Conservation (phyloP, 2,888 invertebrate genomes). For the Eupeodes latifasciatus region DNA sequence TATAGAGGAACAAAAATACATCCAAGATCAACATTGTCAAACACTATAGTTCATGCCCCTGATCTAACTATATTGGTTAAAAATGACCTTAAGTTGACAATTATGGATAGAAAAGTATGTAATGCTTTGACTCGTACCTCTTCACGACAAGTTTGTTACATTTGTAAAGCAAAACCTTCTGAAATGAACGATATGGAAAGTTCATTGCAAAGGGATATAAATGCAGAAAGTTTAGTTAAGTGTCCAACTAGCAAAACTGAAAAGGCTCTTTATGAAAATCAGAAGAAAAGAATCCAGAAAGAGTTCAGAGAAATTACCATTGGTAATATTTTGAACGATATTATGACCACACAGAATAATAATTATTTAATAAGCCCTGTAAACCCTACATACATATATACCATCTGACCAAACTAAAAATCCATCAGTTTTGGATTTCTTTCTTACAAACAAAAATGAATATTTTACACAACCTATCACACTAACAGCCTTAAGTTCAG, state of each 20-base stretch:
- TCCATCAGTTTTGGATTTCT: too few species aligned
- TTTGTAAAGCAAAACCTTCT: neutral
- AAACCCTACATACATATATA: too few species aligned
- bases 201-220: conserved; percentile 16
- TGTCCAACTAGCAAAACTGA: neutral
- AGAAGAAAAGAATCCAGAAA: neutral
- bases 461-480: too few species aligned
- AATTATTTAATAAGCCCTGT: too few species aligned
- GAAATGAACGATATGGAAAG: conserved; percentile 23
- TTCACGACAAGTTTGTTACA: neutral
- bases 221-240: conserved; percentile 3
- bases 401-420: too few species aligned
- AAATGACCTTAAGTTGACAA: neutral
- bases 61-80: neutral
- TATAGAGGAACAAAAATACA: too few species aligned
- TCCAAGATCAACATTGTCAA: conserved; percentile 3
- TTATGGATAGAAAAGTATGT: neutral
- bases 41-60: neutral
- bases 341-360: too few species aligned
- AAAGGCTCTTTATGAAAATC: neutral
- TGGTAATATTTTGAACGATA: too few species aligned
- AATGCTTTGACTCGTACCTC: neutral
- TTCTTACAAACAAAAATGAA: too few species aligned
- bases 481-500: too few species aligned
- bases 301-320: neutral